Percentiles rank a stretch among this genome's conserved stretches.
These are phyloP conservation scores for Drosophila pseudoananassae DNA, from an alignment of 1,140 invertebrate genomes.

Conservation along the genomic window DNA sequence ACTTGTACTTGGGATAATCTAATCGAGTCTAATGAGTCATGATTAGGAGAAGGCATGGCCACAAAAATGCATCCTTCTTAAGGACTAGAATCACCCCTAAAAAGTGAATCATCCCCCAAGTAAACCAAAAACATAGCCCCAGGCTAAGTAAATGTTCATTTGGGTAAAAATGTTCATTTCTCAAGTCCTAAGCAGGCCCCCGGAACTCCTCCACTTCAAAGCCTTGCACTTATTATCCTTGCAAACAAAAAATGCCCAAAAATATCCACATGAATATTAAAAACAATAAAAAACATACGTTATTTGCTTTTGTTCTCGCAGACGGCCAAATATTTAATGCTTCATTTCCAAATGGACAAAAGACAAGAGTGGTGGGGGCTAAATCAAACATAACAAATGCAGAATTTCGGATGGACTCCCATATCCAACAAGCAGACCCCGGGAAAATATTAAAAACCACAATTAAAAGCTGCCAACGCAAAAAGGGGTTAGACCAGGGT, in stretches of 20 bases:
- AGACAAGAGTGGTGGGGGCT: constrained; percentile 1
- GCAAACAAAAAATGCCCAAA: constrained; percentile 2
- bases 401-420: constrained; percentile 33
- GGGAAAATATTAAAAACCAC: constrained; percentile 76
- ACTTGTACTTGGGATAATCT: constrained; percentile 19
- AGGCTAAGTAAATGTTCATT: constrained; percentile 77
- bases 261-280: constrained; percentile 66
- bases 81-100: not conserved
- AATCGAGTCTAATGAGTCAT: constrained; percentile 10
- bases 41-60: constrained; percentile 8
- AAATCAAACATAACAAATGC: constrained; percentile 67
- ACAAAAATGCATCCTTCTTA: constrained; percentile 2
- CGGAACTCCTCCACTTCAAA: constrained; percentile 3
- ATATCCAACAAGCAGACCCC: not conserved
- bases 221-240: constrained; percentile 6
- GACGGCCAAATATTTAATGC: constrained; percentile 77
- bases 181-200: constrained; percentile 53
- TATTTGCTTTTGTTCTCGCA: constrained; percentile 63
- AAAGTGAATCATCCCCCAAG: not conserved
- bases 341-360: constrained; percentile 64
- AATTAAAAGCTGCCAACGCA: constrained; percentile 64
- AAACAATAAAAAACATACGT: constrained; percentile 78
- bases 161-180: constrained; percentile 75
- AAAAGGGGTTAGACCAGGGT: constrained; percentile 12
- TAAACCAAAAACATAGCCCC: constrained; percentile 30